phyloP scores from a whole-genome alignment of 1,140 invertebrate species.

The Drosophila sechellia region DNA sequence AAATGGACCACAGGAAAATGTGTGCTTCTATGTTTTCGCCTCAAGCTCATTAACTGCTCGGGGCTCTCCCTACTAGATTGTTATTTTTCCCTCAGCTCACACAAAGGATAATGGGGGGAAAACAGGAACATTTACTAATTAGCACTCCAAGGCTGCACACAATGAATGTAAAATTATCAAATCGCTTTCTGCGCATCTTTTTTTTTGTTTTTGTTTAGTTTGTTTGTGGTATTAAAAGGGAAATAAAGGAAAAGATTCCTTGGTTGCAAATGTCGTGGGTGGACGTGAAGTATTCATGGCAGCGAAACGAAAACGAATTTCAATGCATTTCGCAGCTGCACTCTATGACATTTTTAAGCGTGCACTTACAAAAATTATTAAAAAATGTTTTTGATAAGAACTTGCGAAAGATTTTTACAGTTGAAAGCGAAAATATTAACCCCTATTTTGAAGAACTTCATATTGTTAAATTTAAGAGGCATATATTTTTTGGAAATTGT shows the following conservation, averaged over 20 bases:
- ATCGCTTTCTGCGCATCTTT: constrained; percentile 22
- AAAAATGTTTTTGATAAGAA: not conserved
- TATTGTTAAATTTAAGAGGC: too few species aligned
- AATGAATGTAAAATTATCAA: constrained; percentile 53
- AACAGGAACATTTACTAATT: constrained; percentile 65
- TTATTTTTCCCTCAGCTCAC: constrained; percentile 42
- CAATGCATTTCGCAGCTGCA: constrained; percentile 36
- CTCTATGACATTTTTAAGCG: constrained; percentile 3
- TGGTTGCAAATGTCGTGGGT: not conserved
- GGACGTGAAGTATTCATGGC: not conserved
- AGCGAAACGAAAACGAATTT: constrained; percentile 10
- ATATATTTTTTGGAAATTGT: too few species aligned
- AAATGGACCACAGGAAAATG: constrained; percentile 38
- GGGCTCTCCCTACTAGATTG: constrained; percentile 20
- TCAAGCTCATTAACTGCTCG: constrained; percentile 57
- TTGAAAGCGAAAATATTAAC: too few species aligned
- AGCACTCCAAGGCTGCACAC: constrained; percentile 49
- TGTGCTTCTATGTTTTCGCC: constrained; percentile 13
- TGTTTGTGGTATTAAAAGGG: constrained; percentile 13
- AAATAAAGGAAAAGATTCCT: constrained; percentile 11
- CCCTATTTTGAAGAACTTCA: too few species aligned
- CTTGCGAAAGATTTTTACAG: not conserved
- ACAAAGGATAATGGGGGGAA: constrained; percentile 59
- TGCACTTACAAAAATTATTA: not conserved
- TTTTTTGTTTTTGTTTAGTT: constrained; percentile 8